phyloP scores from a whole-genome alignment of 2,113 vertebrate species.

The Callithrix jacchus region DNA sequence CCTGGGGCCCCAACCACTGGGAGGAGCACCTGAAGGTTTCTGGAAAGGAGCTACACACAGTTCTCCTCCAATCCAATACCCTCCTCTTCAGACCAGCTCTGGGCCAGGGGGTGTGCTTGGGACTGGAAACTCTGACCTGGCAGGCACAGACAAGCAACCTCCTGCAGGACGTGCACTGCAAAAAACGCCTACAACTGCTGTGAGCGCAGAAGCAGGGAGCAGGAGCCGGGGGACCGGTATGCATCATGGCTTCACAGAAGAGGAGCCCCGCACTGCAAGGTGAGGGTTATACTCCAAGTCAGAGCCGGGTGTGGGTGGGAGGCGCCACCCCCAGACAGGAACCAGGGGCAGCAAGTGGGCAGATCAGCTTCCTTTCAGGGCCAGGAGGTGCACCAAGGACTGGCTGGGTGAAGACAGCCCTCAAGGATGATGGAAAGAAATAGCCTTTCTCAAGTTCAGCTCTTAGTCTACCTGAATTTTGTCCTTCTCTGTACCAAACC shows the following conservation, averaged over 20 bases:
- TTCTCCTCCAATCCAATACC: neutral
- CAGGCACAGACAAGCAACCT: neutral
- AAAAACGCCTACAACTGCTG: neutral
- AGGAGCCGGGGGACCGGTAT: neutral
- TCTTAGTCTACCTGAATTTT: neutral
- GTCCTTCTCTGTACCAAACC: neutral
- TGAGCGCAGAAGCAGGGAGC: neutral
- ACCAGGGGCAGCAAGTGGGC: neutral
- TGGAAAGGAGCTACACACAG: neutral
- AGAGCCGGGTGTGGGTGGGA: neutral
- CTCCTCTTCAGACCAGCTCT: neutral
- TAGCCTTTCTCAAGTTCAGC: neutral
- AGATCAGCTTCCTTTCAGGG: neutral
- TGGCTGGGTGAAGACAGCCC: neutral
- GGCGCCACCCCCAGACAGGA: fast-evolving
- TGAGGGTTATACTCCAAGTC: neutral
- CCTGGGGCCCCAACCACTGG: no score
- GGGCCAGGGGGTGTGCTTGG: neutral
- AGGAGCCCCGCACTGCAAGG: neutral
- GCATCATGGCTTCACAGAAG: neutral
- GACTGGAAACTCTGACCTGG: neutral
- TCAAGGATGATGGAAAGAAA: neutral
- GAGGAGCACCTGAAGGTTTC: neutral
- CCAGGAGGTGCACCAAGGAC: neutral
- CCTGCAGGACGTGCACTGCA: fast-evolving